phyloP scores from a whole-genome alignment of 2,113 vertebrate genomes.

The Parotia lawesii region DNA sequence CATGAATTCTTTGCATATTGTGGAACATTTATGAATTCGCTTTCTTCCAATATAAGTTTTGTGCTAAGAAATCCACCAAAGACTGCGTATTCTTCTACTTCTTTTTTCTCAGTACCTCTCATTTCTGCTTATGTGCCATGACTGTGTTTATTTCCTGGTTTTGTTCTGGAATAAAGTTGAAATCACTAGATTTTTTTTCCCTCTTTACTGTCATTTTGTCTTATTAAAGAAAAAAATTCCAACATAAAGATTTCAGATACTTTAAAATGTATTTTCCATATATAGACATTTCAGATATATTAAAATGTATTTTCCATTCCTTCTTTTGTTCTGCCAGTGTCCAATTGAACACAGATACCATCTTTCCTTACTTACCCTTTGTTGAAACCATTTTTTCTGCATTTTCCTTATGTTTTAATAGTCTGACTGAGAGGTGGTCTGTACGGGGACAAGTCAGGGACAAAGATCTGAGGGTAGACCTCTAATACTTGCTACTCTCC shows the following conservation, averaged over 20 bases:
- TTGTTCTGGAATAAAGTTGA: background rate
- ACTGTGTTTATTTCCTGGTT: background rate
- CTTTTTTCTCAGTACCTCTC: background rate
- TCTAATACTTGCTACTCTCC: background rate
- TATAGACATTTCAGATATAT: background rate
- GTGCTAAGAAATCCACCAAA: background rate
- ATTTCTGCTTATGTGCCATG: background rate
- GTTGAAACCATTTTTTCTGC: background rate
- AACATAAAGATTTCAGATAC: background rate
- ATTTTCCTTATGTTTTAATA: background rate
- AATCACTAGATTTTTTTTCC: background rate
- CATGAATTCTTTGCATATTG: background rate
- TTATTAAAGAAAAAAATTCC: background rate
- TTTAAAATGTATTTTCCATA: background rate
- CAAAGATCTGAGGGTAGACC: background rate
- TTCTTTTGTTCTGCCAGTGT: background rate
- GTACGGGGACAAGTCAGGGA: background rate
- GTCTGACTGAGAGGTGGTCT: background rate
- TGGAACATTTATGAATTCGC: background rate
- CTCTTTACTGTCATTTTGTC: background rate
- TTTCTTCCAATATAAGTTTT: background rate
- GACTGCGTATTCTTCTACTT: background rate
- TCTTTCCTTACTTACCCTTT: background rate
- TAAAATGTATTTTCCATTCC: background rate
- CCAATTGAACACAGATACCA: accelerated